Evolutionary conservation across 2,113 vertebrate genomes (phyloP).

Genomic region (Strigops habroptila): DNA sequence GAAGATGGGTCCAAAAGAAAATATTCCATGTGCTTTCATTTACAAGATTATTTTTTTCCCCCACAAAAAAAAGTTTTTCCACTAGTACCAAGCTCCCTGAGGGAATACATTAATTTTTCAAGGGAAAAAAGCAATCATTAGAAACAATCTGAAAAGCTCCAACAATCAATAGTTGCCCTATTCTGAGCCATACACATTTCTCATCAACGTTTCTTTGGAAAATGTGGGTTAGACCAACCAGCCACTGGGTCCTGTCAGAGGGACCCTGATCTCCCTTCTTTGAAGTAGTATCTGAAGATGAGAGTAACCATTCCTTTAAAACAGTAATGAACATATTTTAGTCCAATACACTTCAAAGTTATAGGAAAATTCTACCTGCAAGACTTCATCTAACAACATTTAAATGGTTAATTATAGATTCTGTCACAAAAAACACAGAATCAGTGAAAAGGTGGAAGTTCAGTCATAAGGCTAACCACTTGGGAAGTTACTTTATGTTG

Average conservation of each 20-base stretch:
- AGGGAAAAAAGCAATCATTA: background rate
- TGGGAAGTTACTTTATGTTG: background rate
- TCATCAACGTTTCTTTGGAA: slow-evolving; percentile 1
- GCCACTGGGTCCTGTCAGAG: background rate
- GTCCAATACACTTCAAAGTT: background rate
- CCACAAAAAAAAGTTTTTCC: background rate
- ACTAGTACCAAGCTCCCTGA: slow-evolving; percentile 32
- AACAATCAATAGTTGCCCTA: background rate
- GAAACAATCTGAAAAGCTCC: background rate
- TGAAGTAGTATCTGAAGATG: background rate
- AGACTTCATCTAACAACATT: background rate
- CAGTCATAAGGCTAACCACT: background rate
- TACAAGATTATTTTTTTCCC: background rate
- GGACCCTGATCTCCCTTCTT: background rate
- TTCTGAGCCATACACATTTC: background rate
- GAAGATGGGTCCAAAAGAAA: slow-evolving; percentile 25
- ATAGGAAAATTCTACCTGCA: background rate
- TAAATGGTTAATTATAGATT: background rate
- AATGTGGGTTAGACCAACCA: background rate
- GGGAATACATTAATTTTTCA: background rate
- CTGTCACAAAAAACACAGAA: background rate
- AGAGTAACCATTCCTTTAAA: background rate
- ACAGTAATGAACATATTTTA: background rate
- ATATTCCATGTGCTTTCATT: background rate
- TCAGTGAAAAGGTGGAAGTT: background rate